Evolutionary conservation across 2,888 invertebrate species (phyloP).

Genomic region (Drosophila monieri): DNA sequence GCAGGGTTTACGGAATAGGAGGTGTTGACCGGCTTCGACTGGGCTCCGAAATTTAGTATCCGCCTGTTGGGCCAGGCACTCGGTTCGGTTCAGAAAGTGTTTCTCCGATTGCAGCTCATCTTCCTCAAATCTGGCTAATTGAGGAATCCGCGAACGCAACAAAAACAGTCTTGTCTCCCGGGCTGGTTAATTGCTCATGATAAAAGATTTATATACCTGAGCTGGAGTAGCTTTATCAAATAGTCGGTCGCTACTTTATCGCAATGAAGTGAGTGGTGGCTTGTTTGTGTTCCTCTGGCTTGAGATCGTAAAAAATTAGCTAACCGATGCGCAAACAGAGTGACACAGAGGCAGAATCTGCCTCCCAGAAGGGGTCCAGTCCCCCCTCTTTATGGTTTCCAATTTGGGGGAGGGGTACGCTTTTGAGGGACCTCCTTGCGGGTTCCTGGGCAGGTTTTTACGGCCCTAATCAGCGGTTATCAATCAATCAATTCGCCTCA

Average conservation of each 20-base stretch:
- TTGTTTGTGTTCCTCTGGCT: constrained; percentile 19
- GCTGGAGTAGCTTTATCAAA: constrained; percentile 53
- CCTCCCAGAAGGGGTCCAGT: not conserved
- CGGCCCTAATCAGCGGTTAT: constrained; percentile 10
- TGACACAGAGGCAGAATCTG: constrained; percentile 24
- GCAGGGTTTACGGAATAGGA: constrained; percentile 25
- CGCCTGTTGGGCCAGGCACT: constrained; percentile 39
- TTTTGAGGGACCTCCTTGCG: constrained; percentile 2
- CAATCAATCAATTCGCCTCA: constrained; percentile 28
- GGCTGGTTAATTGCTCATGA: constrained; percentile 54
- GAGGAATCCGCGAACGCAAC: constrained; percentile 15
- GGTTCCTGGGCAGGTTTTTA: constrained; percentile 13
- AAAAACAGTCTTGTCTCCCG: constrained; percentile 18
- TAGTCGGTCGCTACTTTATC: constrained; percentile 43
- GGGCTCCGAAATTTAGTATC: constrained; percentile 59
- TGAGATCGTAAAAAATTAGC: constrained; percentile 36
- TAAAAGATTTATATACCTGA: constrained; percentile 64
- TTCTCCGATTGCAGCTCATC: not conserved
- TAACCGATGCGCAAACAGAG: constrained; percentile 44
- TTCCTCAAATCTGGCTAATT: constrained; percentile 3
- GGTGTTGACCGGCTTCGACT: constrained; percentile 50
- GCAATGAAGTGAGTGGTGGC: constrained; percentile 64
- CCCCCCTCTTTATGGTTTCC: constrained; percentile 8
- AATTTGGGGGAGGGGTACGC: not conserved
- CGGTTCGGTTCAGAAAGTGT: constrained; percentile 38